Conservation (phyloP, 2,113 vertebrate genomes). For the Phaethornis superciliosus region DNA sequence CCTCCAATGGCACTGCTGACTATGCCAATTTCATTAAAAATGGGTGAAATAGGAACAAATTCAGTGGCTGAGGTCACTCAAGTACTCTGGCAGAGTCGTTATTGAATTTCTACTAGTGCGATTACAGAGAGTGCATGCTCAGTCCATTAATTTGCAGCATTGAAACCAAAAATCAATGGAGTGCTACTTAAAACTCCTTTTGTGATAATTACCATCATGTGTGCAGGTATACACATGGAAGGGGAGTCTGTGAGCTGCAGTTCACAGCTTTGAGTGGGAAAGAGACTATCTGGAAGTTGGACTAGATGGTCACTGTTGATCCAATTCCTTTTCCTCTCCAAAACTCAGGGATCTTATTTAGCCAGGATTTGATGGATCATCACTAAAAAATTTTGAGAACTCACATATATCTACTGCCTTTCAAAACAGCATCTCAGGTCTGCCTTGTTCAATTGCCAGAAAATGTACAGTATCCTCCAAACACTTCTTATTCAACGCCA, state of each 20-base stretch:
- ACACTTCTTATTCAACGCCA: background rate
- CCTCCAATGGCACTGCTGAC: background rate
- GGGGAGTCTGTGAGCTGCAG: background rate
- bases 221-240: background rate
- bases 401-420: background rate
- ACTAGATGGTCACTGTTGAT: background rate
- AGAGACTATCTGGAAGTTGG: background rate
- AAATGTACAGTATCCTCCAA: background rate
- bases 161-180: conserved; percentile 61
- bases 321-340: too few relatives aligned
- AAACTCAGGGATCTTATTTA: background rate
- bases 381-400: background rate
- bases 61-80: conserved; percentile 29
- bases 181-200: conserved; percentile 35
- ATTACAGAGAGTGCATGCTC: conserved; percentile 41
- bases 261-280: background rate
- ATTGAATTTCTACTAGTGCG: conserved; percentile 54
- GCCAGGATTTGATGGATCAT: background rate
- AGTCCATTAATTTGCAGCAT: conserved; percentile 63
- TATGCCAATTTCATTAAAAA: background rate
- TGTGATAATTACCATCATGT: conserved; percentile 12
- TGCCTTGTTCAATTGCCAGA: background rate
- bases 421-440: background rate
- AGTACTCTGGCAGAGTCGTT: conserved; percentile 39
- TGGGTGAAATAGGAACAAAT: background rate